Evolutionary conservation across 2,113 vertebrate genomes (phyloP).

Genomic region (Chaetodon auriga): DNA sequence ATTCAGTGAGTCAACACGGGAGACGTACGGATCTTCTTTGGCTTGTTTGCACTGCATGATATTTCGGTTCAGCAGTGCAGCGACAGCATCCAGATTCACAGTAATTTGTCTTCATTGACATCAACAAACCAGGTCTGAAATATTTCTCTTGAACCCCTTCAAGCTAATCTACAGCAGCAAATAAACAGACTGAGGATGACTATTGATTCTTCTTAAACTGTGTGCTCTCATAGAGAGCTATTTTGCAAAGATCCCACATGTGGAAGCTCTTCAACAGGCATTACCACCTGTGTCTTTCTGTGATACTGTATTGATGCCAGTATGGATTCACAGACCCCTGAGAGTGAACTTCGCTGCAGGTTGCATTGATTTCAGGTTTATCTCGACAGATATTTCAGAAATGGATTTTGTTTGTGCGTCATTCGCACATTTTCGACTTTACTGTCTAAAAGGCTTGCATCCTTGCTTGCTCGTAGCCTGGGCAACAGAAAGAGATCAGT

Average conservation of each 20-base stretch:
- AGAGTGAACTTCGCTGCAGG: background rate
- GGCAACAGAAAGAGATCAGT: background rate
- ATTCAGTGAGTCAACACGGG: constrained; percentile 41
- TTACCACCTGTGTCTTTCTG: background rate
- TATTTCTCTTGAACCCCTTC: background rate
- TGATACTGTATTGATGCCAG: background rate
- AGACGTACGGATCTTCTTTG: background rate
- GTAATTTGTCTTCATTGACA: background rate
- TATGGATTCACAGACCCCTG: background rate
- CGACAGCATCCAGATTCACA: background rate
- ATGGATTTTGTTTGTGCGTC: background rate
- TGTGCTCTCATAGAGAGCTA: background rate
- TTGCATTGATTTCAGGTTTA: background rate
- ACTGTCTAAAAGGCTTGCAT: background rate
- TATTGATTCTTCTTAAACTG: background rate
- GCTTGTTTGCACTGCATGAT: constrained; percentile 5
- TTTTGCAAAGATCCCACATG: too few species aligned
- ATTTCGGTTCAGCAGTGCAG: constrained; percentile 6
- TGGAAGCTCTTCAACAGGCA: background rate
- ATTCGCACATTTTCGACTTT: background rate
- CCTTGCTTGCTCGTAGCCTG: background rate
- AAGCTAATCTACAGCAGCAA: background rate
- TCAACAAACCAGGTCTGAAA: background rate
- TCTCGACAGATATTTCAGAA: background rate
- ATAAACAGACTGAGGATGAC: background rate